Evolutionary conservation across 2,797 vertebrate species (phyloP), one percentile per base, ranked within the genome.

Genomic region (Choloepus didactylus): DNA sequence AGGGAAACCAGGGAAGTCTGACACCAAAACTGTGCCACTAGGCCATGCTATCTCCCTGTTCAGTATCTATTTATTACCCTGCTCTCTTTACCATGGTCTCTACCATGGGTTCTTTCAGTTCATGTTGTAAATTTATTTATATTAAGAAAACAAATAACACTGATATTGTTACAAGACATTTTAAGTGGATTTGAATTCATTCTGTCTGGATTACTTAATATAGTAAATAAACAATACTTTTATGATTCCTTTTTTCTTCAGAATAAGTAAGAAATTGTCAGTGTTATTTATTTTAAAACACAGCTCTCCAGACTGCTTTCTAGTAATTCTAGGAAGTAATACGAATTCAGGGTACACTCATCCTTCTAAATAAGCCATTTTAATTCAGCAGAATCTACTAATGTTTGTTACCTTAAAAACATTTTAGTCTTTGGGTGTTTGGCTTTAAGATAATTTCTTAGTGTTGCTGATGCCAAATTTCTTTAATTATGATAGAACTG

Each of bases 341-440:
- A 67, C 29, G 51, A 87, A 75, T 44, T 64, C 51, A 88, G 25
- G 25, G 23, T 11, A 25, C 1, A 49, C 27, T 64, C 25, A 46
- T 87, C 46, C 21, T 87, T 70, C 75, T 81, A 87, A 27, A 27
- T 75, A 87, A 64, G 83, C 44, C 46, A 41, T 60, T 90, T 56
- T 87, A 66, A 92, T 86, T 15, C 38, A 72, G 41, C 54, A 91
- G 60, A 73, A 16, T 85, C 59, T 90, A 66, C 67, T 81, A 62
- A 67, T 9, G 67, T 56, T 62, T 87, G 85, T 95, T 95, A 59
- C 46, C n/a, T 85, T 84, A 66, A 94, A 79, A 91, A 83, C 29
- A 81, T 59, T 87, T 82, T 69, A 84, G 44, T 75, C 35, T 41
- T 54, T 64, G 44, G 12, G 11, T 70, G 5, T 83, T 7, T 59